Base-by-base conservation (phyloP, 1,140 invertebrate species). In the Dendroctonus valens region DNA sequence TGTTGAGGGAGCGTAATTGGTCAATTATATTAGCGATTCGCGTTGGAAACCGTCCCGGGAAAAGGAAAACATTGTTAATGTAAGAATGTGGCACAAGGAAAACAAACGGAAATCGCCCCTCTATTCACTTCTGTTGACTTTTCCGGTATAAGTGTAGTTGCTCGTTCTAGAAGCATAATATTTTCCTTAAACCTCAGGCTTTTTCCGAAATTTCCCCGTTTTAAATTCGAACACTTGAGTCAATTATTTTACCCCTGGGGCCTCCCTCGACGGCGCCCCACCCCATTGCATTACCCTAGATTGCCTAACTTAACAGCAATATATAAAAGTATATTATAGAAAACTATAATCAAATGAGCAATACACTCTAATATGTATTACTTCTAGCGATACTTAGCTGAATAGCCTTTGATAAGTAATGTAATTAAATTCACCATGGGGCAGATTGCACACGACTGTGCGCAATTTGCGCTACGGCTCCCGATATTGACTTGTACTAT, bases 261-360 rank as follows among this genome's bases (percentile, higher is more conserved):
- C 26, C 26, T 26, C 26, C 26, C 26, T 26, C 26, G 26, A 26
- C 26, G 26, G 26, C 26, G 26, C 26, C 26, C 26, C 26, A 26
- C 26, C 26, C 26, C 26, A 1, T 26, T 26, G 26, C 26, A 26
- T 26, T 26, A 26, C 26, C 50, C 38, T 54, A 55, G 50, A 14
- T n/a, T 54, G 42, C 42, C 42, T 58, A 57, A 55, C 12, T 48
- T 64, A 72, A 77, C 79, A 81, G 77, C 77, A 81, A 80, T 78
- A 78, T 80, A 79, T 26, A 26, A 26, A 26, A 26, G 26, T 26
- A 26, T 73, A 66, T 69, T 74, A 76, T 49, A 68, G 61, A 70
- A 63, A 66, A 69, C 69, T 71, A 75, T 73, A 70, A 76, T 76
- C 75, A 77, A 76, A 60, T 50, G 75, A 77, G 73, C 73, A 77